Percentiles rank a stretch among this genome's conserved stretches.
phyloP scores from a whole-genome alignment of 2,888 invertebrate genomes.

The Lasioglossum oenotherae region DNA sequence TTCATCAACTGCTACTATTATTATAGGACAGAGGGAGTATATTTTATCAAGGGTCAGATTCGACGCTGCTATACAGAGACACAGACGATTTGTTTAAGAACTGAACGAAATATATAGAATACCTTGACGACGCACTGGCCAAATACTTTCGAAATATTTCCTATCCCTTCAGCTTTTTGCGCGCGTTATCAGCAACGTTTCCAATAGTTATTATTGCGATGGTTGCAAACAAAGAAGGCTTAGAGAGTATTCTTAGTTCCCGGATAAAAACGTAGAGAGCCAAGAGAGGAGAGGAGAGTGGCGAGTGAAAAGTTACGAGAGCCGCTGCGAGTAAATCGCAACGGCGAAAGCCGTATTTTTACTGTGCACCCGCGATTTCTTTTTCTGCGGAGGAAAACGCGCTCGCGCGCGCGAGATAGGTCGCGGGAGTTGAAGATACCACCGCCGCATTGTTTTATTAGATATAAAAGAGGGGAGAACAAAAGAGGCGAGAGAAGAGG shows the following conservation, averaged over 20 bases:
- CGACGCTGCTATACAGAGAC: too few species aligned
- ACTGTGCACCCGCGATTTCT: constrained; percentile 22
- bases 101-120: too few species aligned
- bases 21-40: too few species aligned
- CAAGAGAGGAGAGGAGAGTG: not conserved
- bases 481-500: not conserved
- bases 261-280: constrained; percentile 29
- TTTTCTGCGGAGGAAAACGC: not conserved
- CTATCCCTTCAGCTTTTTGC: not conserved
- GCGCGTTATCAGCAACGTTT: not conserved
- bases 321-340: constrained; percentile 55
- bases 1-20: too few species aligned
- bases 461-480: constrained; percentile 1
- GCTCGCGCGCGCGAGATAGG: constrained; percentile 3
- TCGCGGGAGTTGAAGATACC: constrained; percentile 8
- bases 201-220: not conserved
- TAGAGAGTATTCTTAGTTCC: constrained; percentile 48
- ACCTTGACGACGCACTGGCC: too few species aligned
- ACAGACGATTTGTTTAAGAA: not conserved
- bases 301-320: constrained; percentile 41
- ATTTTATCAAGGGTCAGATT: too few species aligned
- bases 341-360: constrained; percentile 42
- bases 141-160: not conserved
- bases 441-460: constrained; percentile 18
- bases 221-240: constrained; percentile 45